Evolutionary conservation across 2,113 vertebrate species (phyloP), one percentile per base, ranked within the genome.

Genomic region (Madoqua kirkii): DNA sequence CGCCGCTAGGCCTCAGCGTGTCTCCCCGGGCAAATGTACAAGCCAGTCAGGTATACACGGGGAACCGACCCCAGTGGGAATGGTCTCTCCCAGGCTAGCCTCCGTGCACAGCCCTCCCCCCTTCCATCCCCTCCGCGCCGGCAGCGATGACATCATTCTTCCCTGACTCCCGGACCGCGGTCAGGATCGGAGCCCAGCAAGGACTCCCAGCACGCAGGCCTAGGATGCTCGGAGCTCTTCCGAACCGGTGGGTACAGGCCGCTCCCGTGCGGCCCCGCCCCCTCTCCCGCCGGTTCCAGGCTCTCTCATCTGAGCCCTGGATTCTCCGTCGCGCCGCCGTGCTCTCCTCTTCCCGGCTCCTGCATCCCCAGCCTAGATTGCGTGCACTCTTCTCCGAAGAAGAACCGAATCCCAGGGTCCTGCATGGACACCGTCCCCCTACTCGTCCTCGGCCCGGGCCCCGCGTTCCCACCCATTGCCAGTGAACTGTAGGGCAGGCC

Each of bases 91-190:
- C 48, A 97, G 82, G 95, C 96, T 89, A 60, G 94, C 82, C 88
- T 94, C 33, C 1, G 54, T 62, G 81, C 45, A 48, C 86, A 60
- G 78, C 93, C 97, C 96, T 96, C 97, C 97, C 89, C 76, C 76
- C 87, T 97, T 94, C 86, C 87, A 95, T 90, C 59, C 91, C 90
- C 82, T 95, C n/a, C 52, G 87, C 55, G 82, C 88, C 27, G 85
- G 97, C 85, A 96, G 62, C 85, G 97, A 98, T 98, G 97, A 98
- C 98, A 98, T 98, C 98, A 98, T 98, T 98, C 93, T 89, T 98
- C 93, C 94, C 97, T 96, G 96, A 97, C 97, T 94, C 96, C 21
- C 36, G 88, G 97, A 91, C 92, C 87, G 67, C 76, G 78, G 94
- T 90, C 88, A 91, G 96, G 86, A 95, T 97, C 82, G 16, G 92